phyloP scores from a whole-genome alignment of 2,888 invertebrate species.

The Melipona bicolor region DNA sequence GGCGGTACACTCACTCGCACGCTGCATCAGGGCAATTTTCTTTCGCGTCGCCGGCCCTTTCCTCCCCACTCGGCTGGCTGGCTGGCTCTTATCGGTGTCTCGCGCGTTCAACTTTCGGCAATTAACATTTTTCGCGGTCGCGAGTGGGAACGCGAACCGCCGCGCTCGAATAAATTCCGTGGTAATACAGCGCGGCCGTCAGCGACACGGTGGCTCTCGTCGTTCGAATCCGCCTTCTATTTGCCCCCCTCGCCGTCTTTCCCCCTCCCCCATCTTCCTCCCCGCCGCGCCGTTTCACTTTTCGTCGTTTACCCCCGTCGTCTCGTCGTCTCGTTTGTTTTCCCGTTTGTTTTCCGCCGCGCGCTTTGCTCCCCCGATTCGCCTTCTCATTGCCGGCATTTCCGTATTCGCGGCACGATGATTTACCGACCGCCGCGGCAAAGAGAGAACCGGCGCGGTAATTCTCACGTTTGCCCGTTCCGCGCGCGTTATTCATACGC shows the following conservation, averaged over 20 bases:
- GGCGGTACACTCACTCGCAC: neutral
- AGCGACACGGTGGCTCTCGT: neutral
- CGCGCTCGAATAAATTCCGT: slow-evolving; percentile 17
- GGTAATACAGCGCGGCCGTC: slow-evolving; percentile 9
- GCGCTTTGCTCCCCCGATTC: neutral
- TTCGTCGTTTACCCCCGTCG: neutral
- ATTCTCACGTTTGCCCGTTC: neutral
- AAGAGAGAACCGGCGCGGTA: too few species aligned
- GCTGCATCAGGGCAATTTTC: slow-evolving; percentile 54
- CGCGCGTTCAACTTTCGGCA: slow-evolving; percentile 26
- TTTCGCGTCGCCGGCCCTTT: slow-evolving; percentile 10
- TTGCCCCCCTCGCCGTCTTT: neutral
- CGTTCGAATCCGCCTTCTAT: neutral
- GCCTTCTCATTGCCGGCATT: neutral
- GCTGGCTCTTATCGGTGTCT: slow-evolving; percentile 23
- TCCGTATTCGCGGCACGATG: neutral
- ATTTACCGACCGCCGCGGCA: neutral
- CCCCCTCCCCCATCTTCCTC: neutral
- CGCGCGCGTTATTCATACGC: neutral
- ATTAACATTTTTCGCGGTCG: slow-evolving; percentile 44
- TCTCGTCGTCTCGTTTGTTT: neutral
- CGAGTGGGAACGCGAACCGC: neutral
- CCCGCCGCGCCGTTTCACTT: neutral
- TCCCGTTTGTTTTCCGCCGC: too few species aligned
- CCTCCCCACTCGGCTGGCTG: neutral